Conservation (phyloP, 2,888 invertebrate species). For the Ormyrus pomaceus region DNA sequence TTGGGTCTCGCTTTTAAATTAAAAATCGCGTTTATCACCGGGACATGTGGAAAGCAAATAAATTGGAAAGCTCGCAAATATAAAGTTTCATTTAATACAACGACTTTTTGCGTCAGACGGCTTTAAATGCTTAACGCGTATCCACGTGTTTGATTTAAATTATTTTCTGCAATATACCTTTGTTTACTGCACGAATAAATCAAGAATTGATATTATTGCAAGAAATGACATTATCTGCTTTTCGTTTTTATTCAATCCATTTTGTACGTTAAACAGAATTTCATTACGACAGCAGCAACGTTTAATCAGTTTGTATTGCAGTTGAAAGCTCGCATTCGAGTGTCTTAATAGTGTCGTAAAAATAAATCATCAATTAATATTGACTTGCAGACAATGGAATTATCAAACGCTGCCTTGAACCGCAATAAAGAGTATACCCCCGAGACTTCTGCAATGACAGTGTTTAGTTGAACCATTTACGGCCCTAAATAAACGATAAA, state of each 20-base stretch:
- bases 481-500: too few relatives aligned
- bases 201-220: constrained; percentile 6
- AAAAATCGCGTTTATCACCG: too few relatives aligned
- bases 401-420: constrained; percentile 41
- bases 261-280: constrained; percentile 2
- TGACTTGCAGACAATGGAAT: constrained; percentile 35
- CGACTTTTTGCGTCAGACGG: too few relatives aligned
- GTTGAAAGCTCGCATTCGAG: background rate
- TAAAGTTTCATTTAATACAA: too few relatives aligned
- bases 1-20: too few relatives aligned
- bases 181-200: background rate
- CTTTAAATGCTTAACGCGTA: too few relatives aligned
- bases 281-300: background rate
- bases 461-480: constrained; percentile 8
- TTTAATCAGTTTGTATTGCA: background rate
- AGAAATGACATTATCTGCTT: constrained; percentile 14
- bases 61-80: too few relatives aligned
- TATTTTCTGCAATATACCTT: background rate
- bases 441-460: too few relatives aligned
- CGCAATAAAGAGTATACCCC: constrained; percentile 23
- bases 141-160: too few relatives aligned
- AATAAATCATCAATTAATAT: constrained; percentile 50
- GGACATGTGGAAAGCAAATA: too few relatives aligned
- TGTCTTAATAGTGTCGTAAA: constrained; percentile 34
- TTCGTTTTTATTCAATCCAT: background rate